Evolutionary conservation across 2,888 invertebrate species (phyloP).

Genomic region (Scaptomyza cyrtandrae): DNA sequence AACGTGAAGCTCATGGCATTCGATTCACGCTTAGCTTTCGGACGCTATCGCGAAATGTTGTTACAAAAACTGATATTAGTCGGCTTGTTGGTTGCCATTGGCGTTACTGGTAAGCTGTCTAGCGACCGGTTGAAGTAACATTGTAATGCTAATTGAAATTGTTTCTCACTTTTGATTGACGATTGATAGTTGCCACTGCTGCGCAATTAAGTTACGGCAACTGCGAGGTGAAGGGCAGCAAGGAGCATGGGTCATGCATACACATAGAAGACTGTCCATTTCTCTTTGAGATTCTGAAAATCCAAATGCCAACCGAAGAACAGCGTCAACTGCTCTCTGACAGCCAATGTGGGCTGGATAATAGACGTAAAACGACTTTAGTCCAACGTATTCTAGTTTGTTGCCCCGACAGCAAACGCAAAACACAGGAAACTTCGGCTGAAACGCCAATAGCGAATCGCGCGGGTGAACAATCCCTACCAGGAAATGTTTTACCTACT

Average conservation of each 20-base stretch:
- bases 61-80: conserved; percentile 31
- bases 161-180: conserved; percentile 11
- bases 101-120: conserved; percentile 45
- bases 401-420: conserved; percentile 62
- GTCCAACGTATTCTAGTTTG: conserved; percentile 86
- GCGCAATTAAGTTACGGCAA: conserved; percentile 69
- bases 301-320: conserved; percentile 32
- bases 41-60: conserved; percentile 22
- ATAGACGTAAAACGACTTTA: conserved; percentile 61
- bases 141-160: conserved; percentile 18
- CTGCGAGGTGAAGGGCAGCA: conserved; percentile 65
- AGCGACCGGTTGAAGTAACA: conserved; percentile 46
- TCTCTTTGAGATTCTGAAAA: conserved; percentile 58
- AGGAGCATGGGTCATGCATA: conserved; percentile 74
- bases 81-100: conserved; percentile 12
- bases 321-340: conserved; percentile 57
- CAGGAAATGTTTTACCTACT: conserved; percentile 83
- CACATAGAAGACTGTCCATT: conserved; percentile 71
- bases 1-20: conserved; percentile 33
- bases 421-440: not conserved
- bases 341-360: conserved; percentile 89
- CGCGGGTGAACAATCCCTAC: conserved; percentile 13
- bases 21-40: conserved; percentile 18
- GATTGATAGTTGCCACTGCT: conserved; percentile 18
- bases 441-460: not conserved